Base-by-base conservation (phyloP, 2,113 vertebrate genomes). In the Pogona vitticeps region DNA sequence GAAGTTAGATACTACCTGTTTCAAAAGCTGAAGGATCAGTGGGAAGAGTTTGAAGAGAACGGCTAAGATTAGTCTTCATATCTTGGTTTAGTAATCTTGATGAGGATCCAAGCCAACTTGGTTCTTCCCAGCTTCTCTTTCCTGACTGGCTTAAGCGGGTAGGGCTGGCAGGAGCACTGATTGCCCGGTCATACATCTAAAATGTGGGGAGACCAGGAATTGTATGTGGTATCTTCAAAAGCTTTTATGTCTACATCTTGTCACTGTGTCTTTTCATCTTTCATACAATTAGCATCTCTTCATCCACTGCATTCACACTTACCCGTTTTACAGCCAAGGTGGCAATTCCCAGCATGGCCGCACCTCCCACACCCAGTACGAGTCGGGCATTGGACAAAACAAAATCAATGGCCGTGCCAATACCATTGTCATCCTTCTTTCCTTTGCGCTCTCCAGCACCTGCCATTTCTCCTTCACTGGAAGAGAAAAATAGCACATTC, bases 111-210 rank as follows among this genome's bases (percentile, higher is more conserved):
- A 99, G 95, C 98, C 98, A 99, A 87, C 96, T 98, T 0, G 99
- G 99, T 91, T 99, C 99, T 91, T 99, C 98, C 98, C 99, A 99
- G 95, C 99, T 99, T 89, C 98, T 97, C 91, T 98, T 97, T 71
- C 98, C 98, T 0, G 97, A 95, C 71, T 97, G 97, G 94, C 96
- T 97, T 95, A 98, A 93, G 92, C 97, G 98, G 31, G 98, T 99
- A 67, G 99, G 98, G 92, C 98, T 99, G 93, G 97, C 97, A 68
- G 98, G 99, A 88, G 98, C 98, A 1, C 99, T 99, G 91, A 99
- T 96, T 0, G 98, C 97, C 61, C 98, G 96, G 86, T 99, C 98
- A 0, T 99, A 99, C 98, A 99, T 99, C 99, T 99, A 94, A 42
- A 93, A 88, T 0, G 88, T 15, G 68, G 14, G 17, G 1, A 33